phyloP scores from a whole-genome alignment of 2,888 invertebrate species.

The Trachelus troglodyta region DNA sequence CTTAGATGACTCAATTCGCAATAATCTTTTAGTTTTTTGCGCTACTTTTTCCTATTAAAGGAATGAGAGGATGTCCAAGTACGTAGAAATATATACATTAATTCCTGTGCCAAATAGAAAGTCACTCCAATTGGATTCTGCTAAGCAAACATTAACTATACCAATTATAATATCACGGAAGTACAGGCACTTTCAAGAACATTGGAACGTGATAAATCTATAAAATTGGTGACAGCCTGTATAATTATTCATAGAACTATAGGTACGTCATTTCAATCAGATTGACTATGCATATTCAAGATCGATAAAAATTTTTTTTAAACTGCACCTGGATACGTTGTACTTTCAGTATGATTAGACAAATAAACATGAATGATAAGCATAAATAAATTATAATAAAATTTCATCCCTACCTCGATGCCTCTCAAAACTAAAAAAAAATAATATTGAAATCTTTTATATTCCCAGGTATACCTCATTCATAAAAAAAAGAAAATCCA shows the following conservation, averaged over 20 bases:
- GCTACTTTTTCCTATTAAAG: not conserved
- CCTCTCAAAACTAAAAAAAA: no score
- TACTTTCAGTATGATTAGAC: not conserved
- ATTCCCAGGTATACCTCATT: not conserved
- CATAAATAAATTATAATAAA: no score
- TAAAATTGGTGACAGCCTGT: not conserved
- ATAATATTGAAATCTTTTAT: no score
- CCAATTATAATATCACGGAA: not conserved
- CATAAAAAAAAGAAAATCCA: not conserved
- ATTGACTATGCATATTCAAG: not conserved
- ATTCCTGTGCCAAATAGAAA: not conserved
- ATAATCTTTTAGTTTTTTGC: conserved; percentile 21
- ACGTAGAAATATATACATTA: not conserved
- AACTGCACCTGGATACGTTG: not conserved
- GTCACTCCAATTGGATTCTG: not conserved
- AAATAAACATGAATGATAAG: not conserved
- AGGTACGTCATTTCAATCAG: not conserved
- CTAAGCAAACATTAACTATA: not conserved
- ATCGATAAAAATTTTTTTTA: not conserved
- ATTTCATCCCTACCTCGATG: no score
- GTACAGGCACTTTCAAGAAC: not conserved
- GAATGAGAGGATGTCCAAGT: not conserved
- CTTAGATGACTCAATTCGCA: conserved; percentile 44
- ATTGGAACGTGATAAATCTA: not conserved
- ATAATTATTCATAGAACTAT: not conserved